Conservation (phyloP, 2,888 invertebrate species). For the Cyaniris semiargus region DNA sequence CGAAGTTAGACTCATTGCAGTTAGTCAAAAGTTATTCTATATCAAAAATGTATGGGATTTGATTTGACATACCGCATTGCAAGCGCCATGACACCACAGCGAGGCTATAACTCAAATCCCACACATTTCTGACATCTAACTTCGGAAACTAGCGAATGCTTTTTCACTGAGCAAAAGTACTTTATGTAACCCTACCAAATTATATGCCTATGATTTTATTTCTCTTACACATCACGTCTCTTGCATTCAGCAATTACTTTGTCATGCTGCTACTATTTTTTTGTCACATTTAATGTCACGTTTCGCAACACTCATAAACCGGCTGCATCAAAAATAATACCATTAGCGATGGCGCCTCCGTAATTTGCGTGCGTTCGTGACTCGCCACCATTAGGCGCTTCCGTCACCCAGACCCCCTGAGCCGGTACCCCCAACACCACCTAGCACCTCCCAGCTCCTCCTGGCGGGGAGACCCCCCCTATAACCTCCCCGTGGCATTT, state of each 20-base stretch:
- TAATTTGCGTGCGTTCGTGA: constrained; percentile 70
- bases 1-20: too few relatives aligned
- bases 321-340: constrained; percentile 32
- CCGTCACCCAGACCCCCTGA: constrained; percentile 50
- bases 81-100: too few relatives aligned
- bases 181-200: too few relatives aligned
- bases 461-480: constrained; percentile 36
- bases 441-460: neutral
- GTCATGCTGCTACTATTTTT: neutral
- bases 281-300: neutral
- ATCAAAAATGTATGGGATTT: too few relatives aligned
- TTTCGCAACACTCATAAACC: neutral
- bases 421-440: neutral
- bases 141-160: too few relatives aligned
- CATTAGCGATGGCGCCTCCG: constrained; percentile 51
- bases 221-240: neutral
- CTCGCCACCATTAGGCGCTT: constrained; percentile 68
- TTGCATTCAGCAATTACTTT: neutral
- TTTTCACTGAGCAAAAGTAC: too few relatives aligned
- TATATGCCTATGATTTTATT: too few relatives aligned
- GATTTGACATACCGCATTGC: too few relatives aligned
- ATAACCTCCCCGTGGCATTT: constrained; percentile 48
- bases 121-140: too few relatives aligned
- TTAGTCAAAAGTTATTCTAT: too few relatives aligned
- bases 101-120: too few relatives aligned